A percentile compares a stretch with the other conserved stretches of the same genome.
These are phyloP conservation scores for Bucco capensis DNA, from an alignment of 2,113 vertebrate genomes.

Conservation along the genomic window DNA sequence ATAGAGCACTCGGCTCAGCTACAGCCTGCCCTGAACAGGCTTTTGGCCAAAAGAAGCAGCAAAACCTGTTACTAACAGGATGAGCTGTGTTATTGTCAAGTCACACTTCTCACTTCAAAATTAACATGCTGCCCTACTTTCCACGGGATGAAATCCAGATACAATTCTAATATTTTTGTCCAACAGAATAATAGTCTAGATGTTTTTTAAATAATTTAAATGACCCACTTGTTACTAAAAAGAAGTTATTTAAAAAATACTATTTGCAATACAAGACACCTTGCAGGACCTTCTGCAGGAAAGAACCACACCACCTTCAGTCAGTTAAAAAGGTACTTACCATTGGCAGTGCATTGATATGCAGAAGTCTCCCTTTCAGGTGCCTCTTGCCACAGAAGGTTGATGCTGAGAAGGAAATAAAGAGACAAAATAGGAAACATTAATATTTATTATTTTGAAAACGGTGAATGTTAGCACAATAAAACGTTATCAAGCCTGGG, in stretches of 20 bases:
- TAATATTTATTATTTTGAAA: not conserved
- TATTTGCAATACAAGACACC: not conserved
- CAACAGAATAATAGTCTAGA: not conserved
- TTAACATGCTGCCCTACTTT: not conserved
- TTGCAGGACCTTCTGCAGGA: not conserved
- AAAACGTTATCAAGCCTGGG: not conserved
- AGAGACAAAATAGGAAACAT: constrained; percentile 13
- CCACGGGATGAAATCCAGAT: not conserved
- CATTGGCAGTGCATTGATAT: constrained; percentile 84
- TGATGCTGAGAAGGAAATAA: constrained; percentile 51
- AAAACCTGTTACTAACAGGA: not conserved
- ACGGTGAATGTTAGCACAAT: not conserved
- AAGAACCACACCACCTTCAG: not conserved
- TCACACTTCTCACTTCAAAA: not conserved
- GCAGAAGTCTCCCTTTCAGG: constrained; percentile 63
- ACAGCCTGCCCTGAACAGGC: not conserved
- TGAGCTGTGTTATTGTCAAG: not conserved
- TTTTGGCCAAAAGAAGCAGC: constrained; percentile 11
- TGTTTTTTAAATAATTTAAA: not conserved
- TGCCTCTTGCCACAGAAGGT: constrained; percentile 62
- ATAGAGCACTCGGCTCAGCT: not conserved
- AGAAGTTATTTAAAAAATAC: not conserved
- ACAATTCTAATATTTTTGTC: not conserved
- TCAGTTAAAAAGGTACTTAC: constrained; percentile 50
- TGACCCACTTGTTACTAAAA: not conserved